Evolutionary conservation across 1,140 invertebrate genomes (phyloP).

Genomic region (Neelides sp.): DNA sequence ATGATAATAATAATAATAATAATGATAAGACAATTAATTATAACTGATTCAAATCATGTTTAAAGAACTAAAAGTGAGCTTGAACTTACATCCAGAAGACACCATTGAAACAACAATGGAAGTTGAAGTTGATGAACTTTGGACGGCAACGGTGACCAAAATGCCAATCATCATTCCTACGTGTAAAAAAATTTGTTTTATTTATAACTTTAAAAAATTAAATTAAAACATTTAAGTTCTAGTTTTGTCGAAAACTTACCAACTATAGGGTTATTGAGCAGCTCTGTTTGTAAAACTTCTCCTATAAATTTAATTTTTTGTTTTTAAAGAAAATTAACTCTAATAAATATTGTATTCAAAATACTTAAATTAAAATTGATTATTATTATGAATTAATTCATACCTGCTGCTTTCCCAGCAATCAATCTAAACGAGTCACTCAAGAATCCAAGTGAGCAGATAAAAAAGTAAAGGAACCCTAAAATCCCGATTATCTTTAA

Average conservation of each 20-base stretch:
- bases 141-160: conserved; percentile 47
- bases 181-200: conserved; percentile 5
- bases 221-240: too few relatives aligned
- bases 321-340: not conserved
- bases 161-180: conserved; percentile 47
- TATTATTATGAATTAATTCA: conserved; percentile 4
- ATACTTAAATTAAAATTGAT: not conserved
- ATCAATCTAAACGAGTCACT: conserved; percentile 44
- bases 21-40: not conserved
- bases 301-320: conserved; percentile 32
- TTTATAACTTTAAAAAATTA: conserved; percentile 1
- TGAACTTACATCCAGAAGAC: conserved; percentile 40
- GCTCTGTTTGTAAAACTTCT: conserved; percentile 38
- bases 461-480: conserved; percentile 43
- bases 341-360: conserved; percentile 5
- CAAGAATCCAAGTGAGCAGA: conserved; percentile 46
- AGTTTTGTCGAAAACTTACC: too few relatives aligned
- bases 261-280: conserved; percentile 44
- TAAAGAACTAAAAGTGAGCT: conserved; percentile 7
- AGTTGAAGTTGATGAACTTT: conserved; percentile 49
- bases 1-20: conserved; percentile 3
- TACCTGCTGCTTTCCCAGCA: conserved; percentile 37
- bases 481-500: conserved; percentile 37
- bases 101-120: conserved; percentile 52
- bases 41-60: not conserved